Percentiles rank a stretch among this genome's conserved stretches.
phyloP scores from a whole-genome alignment of 2,113 vertebrate genomes.

The Crocuta crocuta region DNA sequence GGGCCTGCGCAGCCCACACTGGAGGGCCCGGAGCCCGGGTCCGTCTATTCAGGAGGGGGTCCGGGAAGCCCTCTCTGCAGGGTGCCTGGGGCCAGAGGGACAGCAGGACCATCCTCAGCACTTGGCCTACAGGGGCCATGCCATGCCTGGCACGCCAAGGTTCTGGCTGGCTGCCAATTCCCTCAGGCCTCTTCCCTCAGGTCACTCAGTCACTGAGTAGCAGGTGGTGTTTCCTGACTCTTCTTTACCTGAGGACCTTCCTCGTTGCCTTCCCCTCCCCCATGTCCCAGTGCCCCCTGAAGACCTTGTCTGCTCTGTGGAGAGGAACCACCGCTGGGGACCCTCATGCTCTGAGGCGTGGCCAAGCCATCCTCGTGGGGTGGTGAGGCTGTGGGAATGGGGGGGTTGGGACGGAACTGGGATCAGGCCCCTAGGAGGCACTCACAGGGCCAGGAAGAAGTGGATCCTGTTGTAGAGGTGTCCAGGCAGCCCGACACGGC shows the following conservation, averaged over 20 bases:
- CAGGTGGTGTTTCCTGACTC: background rate
- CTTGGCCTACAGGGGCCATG: background rate
- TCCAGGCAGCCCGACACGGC: conserved; percentile 49
- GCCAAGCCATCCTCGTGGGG: background rate
- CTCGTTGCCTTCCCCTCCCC: background rate
- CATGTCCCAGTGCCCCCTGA: background rate
- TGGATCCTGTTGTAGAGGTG: conserved; percentile 71
- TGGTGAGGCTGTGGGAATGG: background rate
- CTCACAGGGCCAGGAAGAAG: conserved; percentile 76
- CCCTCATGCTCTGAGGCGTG: background rate
- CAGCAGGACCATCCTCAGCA: accelerated
- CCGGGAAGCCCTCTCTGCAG: too few relatives aligned
- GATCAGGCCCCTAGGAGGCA: background rate
- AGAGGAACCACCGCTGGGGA: background rate
- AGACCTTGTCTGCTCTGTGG: background rate
- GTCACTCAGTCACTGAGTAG: background rate
- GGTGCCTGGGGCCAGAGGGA: too few relatives aligned
- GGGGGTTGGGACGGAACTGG: background rate
- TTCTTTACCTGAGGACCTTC: background rate
- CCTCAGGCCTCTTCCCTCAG: background rate
- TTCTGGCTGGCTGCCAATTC: background rate
- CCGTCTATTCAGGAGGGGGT: background rate
- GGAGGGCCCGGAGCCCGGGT: too few relatives aligned
- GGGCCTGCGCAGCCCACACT: background rate
- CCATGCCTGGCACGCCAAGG: background rate